Evolutionary conservation across 2,113 vertebrate species (phyloP).

Genomic region (Diphyllodes magnificus): DNA sequence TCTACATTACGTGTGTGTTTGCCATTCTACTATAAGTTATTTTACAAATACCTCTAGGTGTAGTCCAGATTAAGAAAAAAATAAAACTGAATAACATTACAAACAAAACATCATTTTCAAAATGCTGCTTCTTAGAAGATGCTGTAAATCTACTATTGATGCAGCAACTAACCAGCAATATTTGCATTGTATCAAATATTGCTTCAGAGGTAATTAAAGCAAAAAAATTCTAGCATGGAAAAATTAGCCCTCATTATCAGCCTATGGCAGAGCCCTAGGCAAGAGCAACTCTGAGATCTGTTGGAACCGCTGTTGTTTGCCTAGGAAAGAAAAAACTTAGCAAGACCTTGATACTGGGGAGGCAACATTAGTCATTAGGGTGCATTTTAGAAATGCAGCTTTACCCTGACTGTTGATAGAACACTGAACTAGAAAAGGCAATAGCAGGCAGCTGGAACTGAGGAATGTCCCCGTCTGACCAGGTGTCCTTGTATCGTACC

Average conservation of each 20-base stretch:
- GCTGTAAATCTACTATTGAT: background rate
- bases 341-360: background rate
- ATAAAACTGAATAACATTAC: background rate
- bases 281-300: background rate
- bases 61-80: background rate
- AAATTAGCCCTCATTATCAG: background rate
- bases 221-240: background rate
- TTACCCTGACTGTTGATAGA: background rate
- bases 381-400: background rate
- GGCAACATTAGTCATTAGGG: background rate
- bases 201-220: background rate
- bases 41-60: conserved; percentile 21
- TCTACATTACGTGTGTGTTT: background rate
- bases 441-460: background rate
- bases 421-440: background rate
- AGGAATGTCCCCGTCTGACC: background rate
- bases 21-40: background rate
- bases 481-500: background rate
- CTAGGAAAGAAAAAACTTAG: background rate
- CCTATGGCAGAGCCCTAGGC: background rate
- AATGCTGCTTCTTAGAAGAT: conserved; percentile 2
- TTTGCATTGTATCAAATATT: background rate
- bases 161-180: background rate
- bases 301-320: background rate
- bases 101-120: conserved; percentile 8